A percentile compares a stretch with the other conserved stretches of the same genome.
phyloP scores from a whole-genome alignment of 2,797 vertebrate genomes.

The Oophaga sylvatica region DNA sequence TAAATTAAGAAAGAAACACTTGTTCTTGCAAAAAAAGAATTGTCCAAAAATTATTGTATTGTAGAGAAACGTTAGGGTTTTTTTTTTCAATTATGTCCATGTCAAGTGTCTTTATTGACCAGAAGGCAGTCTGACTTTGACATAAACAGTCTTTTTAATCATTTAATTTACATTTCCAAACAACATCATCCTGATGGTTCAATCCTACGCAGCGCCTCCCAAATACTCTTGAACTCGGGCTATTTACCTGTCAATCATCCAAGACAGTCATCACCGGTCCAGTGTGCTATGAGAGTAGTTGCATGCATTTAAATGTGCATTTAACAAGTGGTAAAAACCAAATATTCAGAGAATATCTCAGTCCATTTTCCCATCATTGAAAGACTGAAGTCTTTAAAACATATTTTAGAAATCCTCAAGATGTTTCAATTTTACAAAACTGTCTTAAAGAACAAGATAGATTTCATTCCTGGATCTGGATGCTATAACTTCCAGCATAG shows the following conservation, averaged over 20 bases:
- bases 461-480: background rate
- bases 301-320: constrained; percentile 45
- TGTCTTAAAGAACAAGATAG: background rate
- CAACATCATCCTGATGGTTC: background rate
- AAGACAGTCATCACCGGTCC: background rate
- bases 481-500: background rate
- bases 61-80: no score
- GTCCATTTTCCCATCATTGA: background rate
- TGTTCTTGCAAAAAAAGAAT: no score
- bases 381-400: background rate
- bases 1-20: no score
- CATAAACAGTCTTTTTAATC: background rate
- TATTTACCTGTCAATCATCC: background rate
- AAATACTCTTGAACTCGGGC: background rate
- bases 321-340: constrained; percentile 9
- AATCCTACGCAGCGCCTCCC: background rate
- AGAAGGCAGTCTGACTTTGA: background rate
- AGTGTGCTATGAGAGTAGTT: background rate
- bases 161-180: background rate
- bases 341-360: background rate
- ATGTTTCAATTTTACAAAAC: constrained; percentile 5
- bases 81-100: no score
- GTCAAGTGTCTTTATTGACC: background rate
- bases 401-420: background rate
- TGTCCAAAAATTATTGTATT: no score